Evolutionary conservation across 2,113 vertebrate genomes (phyloP).

Genomic region (Prochilodus magdalenae): DNA sequence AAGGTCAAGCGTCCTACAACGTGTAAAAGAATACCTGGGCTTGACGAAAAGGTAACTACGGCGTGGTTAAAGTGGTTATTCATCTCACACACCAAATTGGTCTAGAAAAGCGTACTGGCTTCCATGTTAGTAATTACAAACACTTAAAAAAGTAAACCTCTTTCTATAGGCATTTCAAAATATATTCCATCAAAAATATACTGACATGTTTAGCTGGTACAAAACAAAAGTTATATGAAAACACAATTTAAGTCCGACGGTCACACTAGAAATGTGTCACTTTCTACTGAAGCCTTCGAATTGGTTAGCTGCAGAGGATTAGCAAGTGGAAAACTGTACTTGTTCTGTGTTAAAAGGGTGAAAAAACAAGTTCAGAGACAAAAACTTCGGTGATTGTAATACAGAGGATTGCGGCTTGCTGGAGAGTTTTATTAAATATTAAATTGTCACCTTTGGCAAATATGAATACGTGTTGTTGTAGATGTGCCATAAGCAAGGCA

Average conservation of each 20-base stretch:
- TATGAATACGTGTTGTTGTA: slow-evolving; percentile 58
- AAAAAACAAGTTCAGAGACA: slow-evolving; percentile 45
- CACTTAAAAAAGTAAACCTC: slow-evolving; percentile 84
- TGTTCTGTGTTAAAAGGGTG: slow-evolving; percentile 54
- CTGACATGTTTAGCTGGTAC: slow-evolving; percentile 81
- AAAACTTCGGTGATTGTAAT: slow-evolving; percentile 20
- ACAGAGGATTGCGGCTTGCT: slow-evolving; percentile 33
- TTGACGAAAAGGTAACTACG: slow-evolving; percentile 61
- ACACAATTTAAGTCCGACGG: slow-evolving; percentile 66
- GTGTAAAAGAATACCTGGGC: slow-evolving; percentile 39
- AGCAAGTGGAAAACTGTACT: slow-evolving; percentile 50
- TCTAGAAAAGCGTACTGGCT: slow-evolving; percentile 56
- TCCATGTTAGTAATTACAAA: slow-evolving; percentile 82
- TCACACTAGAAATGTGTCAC: slow-evolving; percentile 63
- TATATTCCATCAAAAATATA: slow-evolving; percentile 87
- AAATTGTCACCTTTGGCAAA: slow-evolving; percentile 77
- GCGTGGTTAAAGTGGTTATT: slow-evolving; percentile 70
- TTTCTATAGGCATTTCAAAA: slow-evolving; percentile 84
- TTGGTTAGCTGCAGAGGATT: neutral
- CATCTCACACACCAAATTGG: slow-evolving; percentile 67
- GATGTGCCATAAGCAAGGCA: slow-evolving; percentile 56
- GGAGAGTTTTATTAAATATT: slow-evolving; percentile 13
- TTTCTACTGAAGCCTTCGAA: slow-evolving; percentile 42
- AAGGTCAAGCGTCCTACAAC: slow-evolving; percentile 18
- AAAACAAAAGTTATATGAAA: slow-evolving; percentile 79